Conservation (phyloP, 2,113 vertebrate species). For the Anarrhichthys ocellatus region DNA sequence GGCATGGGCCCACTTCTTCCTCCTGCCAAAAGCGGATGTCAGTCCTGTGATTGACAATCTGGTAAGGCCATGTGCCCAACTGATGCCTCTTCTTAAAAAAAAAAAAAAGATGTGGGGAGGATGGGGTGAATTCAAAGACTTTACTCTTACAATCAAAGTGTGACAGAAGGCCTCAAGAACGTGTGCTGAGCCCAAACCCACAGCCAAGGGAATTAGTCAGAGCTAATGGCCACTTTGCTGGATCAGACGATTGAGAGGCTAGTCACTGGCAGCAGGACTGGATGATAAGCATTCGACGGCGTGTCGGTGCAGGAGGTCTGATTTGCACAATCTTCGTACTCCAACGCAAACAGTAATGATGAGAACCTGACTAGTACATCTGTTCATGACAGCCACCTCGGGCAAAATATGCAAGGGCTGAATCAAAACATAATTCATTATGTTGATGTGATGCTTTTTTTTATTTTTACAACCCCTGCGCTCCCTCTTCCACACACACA, state of each 20-base stretch:
- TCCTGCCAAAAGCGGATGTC: constrained; percentile 1
- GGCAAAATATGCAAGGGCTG: constrained; percentile 75
- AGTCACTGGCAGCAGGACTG: constrained; percentile 70
- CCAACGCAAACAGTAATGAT: constrained; percentile 77
- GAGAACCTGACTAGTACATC: constrained; percentile 80
- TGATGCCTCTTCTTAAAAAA: constrained; percentile 25
- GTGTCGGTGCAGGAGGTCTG: constrained; percentile 81
- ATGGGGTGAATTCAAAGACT: constrained; percentile 38
- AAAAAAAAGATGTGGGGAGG: constrained; percentile 2
- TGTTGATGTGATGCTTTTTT: constrained; percentile 64
- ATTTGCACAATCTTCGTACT: constrained; percentile 77
- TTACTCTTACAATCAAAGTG: constrained; percentile 45
- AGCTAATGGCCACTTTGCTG: constrained; percentile 80
- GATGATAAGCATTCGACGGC: constrained; percentile 71
- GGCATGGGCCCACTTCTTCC: neutral
- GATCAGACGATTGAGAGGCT: constrained; percentile 76
- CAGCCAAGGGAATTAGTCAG: constrained; percentile 81
- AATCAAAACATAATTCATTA: constrained; percentile 85
- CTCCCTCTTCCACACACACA: constrained; percentile 4
- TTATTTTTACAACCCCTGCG: constrained; percentile 47
- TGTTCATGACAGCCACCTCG: constrained; percentile 77
- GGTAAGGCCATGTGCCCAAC: constrained; percentile 22
- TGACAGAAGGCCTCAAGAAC: constrained; percentile 64
- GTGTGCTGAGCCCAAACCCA: constrained; percentile 70
- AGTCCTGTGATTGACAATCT: constrained; percentile 29